Percentiles rank a stretch among this genome's conserved stretches.
Conservation (phyloP, 2,888 invertebrate genomes). For the Antheraea yamamai region DNA sequence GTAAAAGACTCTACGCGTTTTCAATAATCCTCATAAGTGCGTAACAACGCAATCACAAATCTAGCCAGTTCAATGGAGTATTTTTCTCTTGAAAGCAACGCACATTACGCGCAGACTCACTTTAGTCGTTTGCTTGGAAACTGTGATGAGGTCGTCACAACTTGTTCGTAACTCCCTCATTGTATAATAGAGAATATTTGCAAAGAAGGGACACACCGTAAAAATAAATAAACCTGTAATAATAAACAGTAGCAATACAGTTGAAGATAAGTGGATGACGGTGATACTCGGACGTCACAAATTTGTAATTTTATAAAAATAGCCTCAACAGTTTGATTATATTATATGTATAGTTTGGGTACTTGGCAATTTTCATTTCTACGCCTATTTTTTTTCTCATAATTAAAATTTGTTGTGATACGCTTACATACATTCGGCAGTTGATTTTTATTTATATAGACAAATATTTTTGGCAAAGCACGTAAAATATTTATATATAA, state of each 20-base stretch:
- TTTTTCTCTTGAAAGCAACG: slow-evolving; percentile 33
- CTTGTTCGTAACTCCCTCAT: slow-evolving; percentile 45
- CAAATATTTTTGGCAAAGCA: no score
- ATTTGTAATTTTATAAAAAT: no score
- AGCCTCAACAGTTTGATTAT: no score
- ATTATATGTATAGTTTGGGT: no score
- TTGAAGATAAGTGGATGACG: no score
- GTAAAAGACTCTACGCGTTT: not conserved
- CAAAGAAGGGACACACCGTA: slow-evolving; percentile 5
- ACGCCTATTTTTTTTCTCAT: no score
- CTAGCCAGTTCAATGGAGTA: slow-evolving; percentile 26
- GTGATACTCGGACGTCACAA: no score
- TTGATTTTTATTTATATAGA: no score
- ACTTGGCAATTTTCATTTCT: no score
- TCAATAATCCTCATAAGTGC: slow-evolving; percentile 18
- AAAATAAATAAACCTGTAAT: not conserved
- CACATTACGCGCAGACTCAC: slow-evolving; percentile 50
- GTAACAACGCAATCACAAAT: slow-evolving; percentile 22
- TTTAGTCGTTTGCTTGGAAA: slow-evolving; percentile 52
- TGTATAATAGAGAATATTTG: slow-evolving; percentile 16
- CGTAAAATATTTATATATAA: no score
- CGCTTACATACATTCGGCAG: no score
- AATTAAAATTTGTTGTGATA: not conserved
- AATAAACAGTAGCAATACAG: no score
- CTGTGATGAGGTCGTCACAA: slow-evolving; percentile 57